These are phyloP conservation scores for Dasyornis broadbenti DNA, from an alignment of 2,113 vertebrate genomes.

Conservation along the genomic window DNA sequence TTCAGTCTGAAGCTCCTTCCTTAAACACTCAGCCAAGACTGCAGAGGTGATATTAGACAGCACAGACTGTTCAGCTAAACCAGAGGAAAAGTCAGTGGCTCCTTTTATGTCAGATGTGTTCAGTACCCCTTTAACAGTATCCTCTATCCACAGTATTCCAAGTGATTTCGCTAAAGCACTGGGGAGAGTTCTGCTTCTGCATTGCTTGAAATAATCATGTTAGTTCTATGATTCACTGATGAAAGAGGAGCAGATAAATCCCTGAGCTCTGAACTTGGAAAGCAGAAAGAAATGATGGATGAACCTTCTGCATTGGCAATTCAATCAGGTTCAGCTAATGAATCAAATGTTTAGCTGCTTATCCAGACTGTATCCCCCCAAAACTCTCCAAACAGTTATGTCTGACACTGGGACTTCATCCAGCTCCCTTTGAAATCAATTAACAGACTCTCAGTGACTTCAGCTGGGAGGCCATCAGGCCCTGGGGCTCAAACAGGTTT, in stretches of 20 bases:
- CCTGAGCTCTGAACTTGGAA: constrained; percentile 34
- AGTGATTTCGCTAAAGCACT: neutral
- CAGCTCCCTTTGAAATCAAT: constrained; percentile 51
- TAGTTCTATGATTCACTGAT: constrained; percentile 31
- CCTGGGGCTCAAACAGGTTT: neutral
- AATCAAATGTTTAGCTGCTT: constrained; percentile 22
- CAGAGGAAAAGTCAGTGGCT: neutral
- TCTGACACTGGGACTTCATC: neutral
- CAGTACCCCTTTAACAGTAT: neutral
- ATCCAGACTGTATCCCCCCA: neutral
- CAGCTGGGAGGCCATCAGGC: neutral
- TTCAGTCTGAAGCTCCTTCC: constrained; percentile 60
- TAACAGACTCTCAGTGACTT: constrained; percentile 6
- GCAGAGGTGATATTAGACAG: constrained; percentile 19
- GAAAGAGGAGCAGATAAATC: constrained; percentile 50
- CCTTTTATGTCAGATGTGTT: neutral
- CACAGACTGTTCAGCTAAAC: neutral
- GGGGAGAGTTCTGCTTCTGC: neutral
- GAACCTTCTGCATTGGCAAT: constrained; percentile 18
- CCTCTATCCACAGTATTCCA: neutral
- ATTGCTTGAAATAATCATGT: constrained; percentile 30
- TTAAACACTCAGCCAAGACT: constrained; percentile 57
- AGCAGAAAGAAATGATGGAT: constrained; percentile 44
- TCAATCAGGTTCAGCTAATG: constrained; percentile 9
- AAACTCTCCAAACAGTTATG: neutral